Evolutionary conservation across 2,113 vertebrate species (phyloP).

Genomic region (Pitta sordida): DNA sequence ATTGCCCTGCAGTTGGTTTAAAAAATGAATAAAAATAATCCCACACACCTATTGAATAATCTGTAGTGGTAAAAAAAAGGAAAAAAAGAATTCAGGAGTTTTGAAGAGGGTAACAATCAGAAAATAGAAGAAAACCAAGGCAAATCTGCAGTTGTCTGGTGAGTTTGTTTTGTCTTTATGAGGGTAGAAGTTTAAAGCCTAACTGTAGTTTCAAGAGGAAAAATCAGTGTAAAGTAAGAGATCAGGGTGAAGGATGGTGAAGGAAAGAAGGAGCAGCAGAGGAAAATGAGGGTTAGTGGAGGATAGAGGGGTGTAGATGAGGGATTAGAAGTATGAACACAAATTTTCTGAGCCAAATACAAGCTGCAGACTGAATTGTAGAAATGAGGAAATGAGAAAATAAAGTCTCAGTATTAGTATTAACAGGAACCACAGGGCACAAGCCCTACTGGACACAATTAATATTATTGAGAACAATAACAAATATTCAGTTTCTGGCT

Average conservation of each 20-base stretch:
- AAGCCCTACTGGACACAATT: not conserved
- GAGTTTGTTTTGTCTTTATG: not conserved
- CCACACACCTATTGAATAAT: not conserved
- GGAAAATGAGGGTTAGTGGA: not conserved
- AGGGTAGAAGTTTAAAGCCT: not conserved
- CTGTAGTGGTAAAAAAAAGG: not conserved
- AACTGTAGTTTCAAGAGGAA: not conserved
- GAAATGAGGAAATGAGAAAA: not conserved
- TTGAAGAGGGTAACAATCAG: not conserved
- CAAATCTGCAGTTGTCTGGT: not conserved
- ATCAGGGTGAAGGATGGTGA: not conserved
- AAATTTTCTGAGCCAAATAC: not conserved
- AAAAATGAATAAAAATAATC: not conserved
- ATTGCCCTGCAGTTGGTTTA: not conserved
- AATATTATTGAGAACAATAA: not conserved
- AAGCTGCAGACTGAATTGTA: not conserved
- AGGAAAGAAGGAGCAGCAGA: not conserved
- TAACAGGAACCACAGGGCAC: not conserved
- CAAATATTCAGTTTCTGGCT: not conserved
- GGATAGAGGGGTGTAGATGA: not conserved
- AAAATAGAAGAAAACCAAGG: not conserved
- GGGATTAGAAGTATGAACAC: not conserved
- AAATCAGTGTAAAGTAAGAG: not conserved
- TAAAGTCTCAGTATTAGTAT: not conserved
- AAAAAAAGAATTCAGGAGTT: not conserved